Percentiles rank a stretch among this genome's conserved stretches.
Evolutionary conservation across 2,797 vertebrate genomes (phyloP).

Genomic region (Miichthys miiuy): DNA sequence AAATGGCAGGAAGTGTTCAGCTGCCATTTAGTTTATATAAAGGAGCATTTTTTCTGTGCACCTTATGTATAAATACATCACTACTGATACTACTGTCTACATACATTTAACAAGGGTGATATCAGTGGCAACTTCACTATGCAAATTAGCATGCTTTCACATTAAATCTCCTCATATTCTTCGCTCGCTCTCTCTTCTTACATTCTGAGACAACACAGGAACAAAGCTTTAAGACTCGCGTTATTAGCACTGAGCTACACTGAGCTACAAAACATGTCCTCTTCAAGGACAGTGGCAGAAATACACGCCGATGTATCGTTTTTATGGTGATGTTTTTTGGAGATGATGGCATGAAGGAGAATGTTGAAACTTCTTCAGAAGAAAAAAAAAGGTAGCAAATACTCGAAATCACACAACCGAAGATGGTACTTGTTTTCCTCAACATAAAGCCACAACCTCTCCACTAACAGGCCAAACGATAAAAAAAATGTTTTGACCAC

Average conservation of each 20-base stretch:
- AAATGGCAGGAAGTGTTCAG: conserved; percentile 63
- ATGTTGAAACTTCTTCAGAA: conserved; percentile 31
- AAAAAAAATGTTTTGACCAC: neutral
- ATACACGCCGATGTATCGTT: neutral
- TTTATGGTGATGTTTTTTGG: neutral
- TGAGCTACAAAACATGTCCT: conserved; percentile 19
- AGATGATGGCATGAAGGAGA: neutral
- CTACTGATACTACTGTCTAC: conserved; percentile 43
- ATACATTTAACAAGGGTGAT: conserved; percentile 60
- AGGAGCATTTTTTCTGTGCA: conserved; percentile 41
- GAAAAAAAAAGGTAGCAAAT: conserved; percentile 26
- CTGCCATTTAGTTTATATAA: conserved; percentile 53
- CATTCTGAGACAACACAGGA: conserved; percentile 61
- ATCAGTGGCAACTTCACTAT: conserved; percentile 55
- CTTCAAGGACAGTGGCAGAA: conserved; percentile 8
- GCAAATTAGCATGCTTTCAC: conserved; percentile 62
- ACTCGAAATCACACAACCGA: conserved; percentile 3
- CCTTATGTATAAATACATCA: conserved; percentile 49
- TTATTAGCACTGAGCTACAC: conserved; percentile 22
- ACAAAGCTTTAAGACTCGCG: conserved; percentile 59
- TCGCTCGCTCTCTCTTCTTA: conserved; percentile 39
- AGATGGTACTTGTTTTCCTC: conserved; percentile 37
- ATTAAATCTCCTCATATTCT: conserved; percentile 45
- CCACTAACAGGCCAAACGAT: neutral
- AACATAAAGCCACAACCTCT: conserved; percentile 31